These are phyloP conservation scores for Lagopus muta DNA, from an alignment of 2,113 vertebrate genomes.

Conservation along the genomic window DNA sequence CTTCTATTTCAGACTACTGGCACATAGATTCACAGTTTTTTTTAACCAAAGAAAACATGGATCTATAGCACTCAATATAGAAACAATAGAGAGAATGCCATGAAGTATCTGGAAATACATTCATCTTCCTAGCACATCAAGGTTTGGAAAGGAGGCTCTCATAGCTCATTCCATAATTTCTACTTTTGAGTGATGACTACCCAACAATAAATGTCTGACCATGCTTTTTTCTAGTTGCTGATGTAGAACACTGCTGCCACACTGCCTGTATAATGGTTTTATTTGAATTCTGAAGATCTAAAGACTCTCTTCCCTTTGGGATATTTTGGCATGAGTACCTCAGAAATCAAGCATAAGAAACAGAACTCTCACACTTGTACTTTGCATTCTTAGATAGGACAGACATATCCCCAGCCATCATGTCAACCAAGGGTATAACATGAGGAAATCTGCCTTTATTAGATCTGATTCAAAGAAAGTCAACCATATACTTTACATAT, in stretches of 20 bases:
- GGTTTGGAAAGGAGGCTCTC: neutral
- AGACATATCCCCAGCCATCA: neutral
- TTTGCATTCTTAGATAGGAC: neutral
- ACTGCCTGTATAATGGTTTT: neutral
- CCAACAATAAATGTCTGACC: neutral
- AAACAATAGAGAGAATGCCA: neutral
- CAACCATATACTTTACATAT: neutral
- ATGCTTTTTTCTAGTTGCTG: neutral
- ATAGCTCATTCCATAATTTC: neutral
- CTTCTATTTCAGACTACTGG: neutral
- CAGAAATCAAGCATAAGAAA: neutral
- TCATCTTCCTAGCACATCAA: neutral
- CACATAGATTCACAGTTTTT: neutral
- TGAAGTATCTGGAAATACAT: neutral
- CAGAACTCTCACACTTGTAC: neutral
- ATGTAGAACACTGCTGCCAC: neutral
- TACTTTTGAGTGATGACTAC: neutral
- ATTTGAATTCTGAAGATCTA: neutral
- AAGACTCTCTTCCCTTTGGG: neutral
- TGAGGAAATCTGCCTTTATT: neutral
- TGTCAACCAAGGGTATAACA: neutral
- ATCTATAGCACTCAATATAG: neutral
- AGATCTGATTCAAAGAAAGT: neutral
- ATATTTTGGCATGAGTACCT: neutral
- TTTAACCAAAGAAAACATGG: neutral